Base-by-base conservation (phyloP, 2,113 vertebrate species). In the Dolichallabes microphthalmus region DNA sequence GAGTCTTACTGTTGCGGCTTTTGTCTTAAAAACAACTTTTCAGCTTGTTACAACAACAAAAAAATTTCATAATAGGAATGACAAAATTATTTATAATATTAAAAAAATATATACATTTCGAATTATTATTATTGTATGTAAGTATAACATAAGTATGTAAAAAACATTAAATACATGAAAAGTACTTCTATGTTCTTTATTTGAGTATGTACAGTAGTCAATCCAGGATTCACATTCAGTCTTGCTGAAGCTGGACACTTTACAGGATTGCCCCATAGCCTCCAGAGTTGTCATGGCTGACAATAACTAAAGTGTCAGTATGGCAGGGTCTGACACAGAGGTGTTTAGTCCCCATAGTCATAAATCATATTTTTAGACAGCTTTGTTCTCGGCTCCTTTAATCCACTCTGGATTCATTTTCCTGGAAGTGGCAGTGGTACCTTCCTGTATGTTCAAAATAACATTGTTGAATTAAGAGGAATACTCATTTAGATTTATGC, bases 341-440 rank as follows among this genome's bases (percentile, higher is more conserved):
- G 89, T 39, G 86, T 87, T 86, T 93, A 93, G 93, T 96, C 95
- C 96, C 95, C 91, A 91, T 92, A 95, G 95, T 96, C 95, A 97
- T 99, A 96, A 97, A 98, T 98, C 97, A 98, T 96, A 90, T 84
- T 90, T 87, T 89, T 91, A 93, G 89, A 95, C 95, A 95, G 94
- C 92, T 94, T 92, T 93, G 92, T 90, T 93, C 92, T 92, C 91
- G 81, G 91, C 89, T 92, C 90, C 84, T 89, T 84, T 94, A 95
- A 97, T 95, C 94, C 92, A 88, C 86, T 89, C 87, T 89, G 90
- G 89, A 91, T 89, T 90, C 76, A 83, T 6, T 64, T 71, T 78
- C 85, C 89, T 88, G 92, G 90, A 91, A 89, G 91, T 91, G 85
- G 88, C 93, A 91, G 90, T 88, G 91, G 92, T 75, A 93, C 88